These are phyloP conservation scores for Mirza zaza DNA, from an alignment of 2,113 vertebrate species.

Conservation along the genomic window DNA sequence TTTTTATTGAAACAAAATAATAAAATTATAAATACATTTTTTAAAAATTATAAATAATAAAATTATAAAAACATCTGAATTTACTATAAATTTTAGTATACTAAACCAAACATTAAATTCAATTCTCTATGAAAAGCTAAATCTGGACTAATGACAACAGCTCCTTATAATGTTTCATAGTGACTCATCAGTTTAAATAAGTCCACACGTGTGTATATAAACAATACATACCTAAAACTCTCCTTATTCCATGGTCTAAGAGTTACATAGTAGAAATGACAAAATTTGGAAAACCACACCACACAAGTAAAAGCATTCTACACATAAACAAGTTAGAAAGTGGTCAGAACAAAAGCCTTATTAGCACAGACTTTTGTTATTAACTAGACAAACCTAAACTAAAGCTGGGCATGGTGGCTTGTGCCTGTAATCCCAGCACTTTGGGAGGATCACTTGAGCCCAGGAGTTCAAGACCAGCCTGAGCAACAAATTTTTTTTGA, in stretches of 20 bases:
- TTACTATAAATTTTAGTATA: constrained; percentile 38
- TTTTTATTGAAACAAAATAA: constrained; percentile 25
- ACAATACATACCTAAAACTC: not conserved
- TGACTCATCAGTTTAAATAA: constrained; percentile 34
- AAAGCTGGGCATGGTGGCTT: not conserved
- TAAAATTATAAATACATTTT: not conserved
- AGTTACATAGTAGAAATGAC: not conserved
- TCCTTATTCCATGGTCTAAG: not conserved
- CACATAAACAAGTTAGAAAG: not conserved
- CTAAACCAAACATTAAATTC: not conserved
- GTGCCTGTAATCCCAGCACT: too few species aligned
- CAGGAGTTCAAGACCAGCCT: too few species aligned
- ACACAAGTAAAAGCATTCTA: not conserved
- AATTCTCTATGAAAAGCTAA: constrained; percentile 40
- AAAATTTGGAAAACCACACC: not conserved
- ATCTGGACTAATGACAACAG: constrained; percentile 18
- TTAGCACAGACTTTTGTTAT: not conserved
- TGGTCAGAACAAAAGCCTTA: not conserved
- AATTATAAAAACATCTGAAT: constrained; percentile 12
- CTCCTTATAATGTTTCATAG: not conserved
- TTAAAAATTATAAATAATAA: not conserved
- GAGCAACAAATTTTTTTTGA: too few species aligned
- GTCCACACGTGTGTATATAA: not conserved
- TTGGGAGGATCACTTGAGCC: too few species aligned
- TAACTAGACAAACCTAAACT: constrained; percentile 5